phyloP scores from a whole-genome alignment of 2,888 invertebrate species.

The Brenthis daphne region DNA sequence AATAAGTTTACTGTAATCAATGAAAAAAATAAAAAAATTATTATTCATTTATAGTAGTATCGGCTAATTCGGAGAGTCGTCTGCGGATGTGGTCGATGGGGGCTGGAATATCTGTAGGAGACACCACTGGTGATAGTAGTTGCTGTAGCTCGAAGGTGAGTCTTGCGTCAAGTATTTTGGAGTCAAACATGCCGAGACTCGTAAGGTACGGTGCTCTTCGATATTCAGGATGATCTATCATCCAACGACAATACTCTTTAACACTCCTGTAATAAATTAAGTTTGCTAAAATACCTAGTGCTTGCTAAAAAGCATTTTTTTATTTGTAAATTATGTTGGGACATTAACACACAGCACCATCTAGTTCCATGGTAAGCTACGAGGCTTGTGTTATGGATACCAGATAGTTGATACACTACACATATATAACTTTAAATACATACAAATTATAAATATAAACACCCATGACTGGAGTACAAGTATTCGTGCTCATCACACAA shows the following conservation, averaged over 20 bases:
- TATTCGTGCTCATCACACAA: no score
- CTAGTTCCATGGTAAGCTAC: no score
- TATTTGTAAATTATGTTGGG: no score
- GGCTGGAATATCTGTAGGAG: slow-evolving; percentile 49
- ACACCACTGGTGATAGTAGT: slow-evolving; percentile 38
- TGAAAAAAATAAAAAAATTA: background rate
- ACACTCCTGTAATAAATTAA: slow-evolving; percentile 70
- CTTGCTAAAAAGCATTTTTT: slow-evolving; percentile 79
- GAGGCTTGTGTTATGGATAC: no score
- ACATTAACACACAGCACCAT: no score
- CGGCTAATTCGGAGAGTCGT: slow-evolving; percentile 62
- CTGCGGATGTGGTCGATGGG: slow-evolving; percentile 63
- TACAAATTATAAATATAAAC: no score
- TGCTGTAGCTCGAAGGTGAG: slow-evolving; percentile 59
- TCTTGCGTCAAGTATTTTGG: slow-evolving; percentile 63
- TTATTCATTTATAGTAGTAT: slow-evolving; percentile 40
- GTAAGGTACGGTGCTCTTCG: slow-evolving; percentile 78
- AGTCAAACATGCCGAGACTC: slow-evolving; percentile 79
- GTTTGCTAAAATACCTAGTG: slow-evolving; percentile 63
- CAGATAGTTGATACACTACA: no score
- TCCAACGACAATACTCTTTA: slow-evolving; percentile 81
- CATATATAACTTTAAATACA: no score
- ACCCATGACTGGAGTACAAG: no score
- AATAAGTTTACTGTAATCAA: no score
- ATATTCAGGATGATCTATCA: slow-evolving; percentile 79